Conservation (phyloP, 2,888 invertebrate genomes). For the Mycalesis mineus region DNA sequence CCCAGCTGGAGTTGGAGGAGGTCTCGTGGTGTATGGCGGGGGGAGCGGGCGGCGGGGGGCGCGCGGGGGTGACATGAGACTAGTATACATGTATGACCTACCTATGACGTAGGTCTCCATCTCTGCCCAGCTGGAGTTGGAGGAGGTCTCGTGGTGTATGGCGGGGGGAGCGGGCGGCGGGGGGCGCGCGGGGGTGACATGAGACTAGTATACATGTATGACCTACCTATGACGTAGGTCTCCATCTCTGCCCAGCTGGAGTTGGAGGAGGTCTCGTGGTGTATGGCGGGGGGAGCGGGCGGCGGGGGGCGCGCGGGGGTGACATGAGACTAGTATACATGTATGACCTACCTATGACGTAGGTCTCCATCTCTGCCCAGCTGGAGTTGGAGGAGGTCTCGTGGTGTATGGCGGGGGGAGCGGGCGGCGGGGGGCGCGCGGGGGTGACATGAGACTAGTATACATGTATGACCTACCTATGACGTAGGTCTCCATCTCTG, state of each 20-base stretch:
- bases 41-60: constrained; percentile 15
- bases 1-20: constrained; percentile 93
- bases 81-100: too few species aligned
- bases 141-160: constrained; percentile 75
- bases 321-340: constrained; percentile 76
- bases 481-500: too few species aligned
- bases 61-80: constrained; percentile 59
- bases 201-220: too few species aligned
- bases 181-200: constrained; percentile 50
- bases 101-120: constrained; percentile 93
- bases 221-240: constrained; percentile 88
- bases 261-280: constrained; percentile 83
- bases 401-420: constrained; percentile 37
- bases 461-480: too few species aligned
- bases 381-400: constrained; percentile 89
- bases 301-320: constrained; percentile 23
- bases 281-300: constrained; percentile 30
- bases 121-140: constrained; percentile 95
- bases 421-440: too few species aligned
- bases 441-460: too few species aligned
- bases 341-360: constrained; percentile 95
- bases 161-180: constrained; percentile 28
- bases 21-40: constrained; percentile 60
- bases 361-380: constrained; percentile 94
- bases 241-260: constrained; percentile 96